Evolutionary conservation across 2,888 invertebrate species (phyloP).

Genomic region (Antheraea assamensis): DNA sequence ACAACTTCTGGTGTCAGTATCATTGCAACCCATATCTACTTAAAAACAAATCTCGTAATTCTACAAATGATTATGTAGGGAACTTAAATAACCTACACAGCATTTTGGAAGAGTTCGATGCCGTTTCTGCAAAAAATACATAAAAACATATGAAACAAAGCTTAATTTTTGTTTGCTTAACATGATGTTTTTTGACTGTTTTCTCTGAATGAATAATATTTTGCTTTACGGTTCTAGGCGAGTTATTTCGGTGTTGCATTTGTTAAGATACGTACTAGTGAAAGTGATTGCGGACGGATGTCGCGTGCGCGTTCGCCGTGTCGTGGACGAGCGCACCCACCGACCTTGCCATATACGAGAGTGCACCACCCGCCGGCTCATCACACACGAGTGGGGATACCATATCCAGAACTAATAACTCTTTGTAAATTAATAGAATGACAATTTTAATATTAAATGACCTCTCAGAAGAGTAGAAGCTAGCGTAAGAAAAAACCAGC

Average conservation of each 20-base stretch:
- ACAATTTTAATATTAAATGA: not conserved
- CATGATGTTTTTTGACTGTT: not conserved
- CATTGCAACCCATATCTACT: not conserved
- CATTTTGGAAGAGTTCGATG: too few species aligned
- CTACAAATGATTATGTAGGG: too few species aligned
- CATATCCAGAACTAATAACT: conserved; percentile 3
- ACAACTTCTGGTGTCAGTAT: too few species aligned
- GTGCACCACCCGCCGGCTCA: conserved; percentile 10
- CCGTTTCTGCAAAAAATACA: too few species aligned
- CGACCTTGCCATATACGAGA: conserved; percentile 77
- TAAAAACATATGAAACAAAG: too few species aligned
- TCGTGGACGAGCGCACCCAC: conserved; percentile 49
- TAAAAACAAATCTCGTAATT: too few species aligned
- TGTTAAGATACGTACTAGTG: conserved; percentile 70
- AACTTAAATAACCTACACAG: too few species aligned
- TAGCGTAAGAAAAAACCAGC: not conserved
- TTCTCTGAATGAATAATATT: not conserved
- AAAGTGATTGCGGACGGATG: conserved; percentile 77
- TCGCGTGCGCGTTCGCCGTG: conserved; percentile 62
- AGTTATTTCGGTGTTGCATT: conserved; percentile 53
- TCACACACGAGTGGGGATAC: conserved; percentile 8
- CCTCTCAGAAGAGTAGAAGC: not conserved
- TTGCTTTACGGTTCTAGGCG: conserved; percentile 11
- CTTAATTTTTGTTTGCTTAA: too few species aligned
- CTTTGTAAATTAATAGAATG: not conserved